These are phyloP conservation scores for Diaprepes abbreviatus DNA, from an alignment of 2,888 invertebrate genomes.

Conservation along the genomic window DNA sequence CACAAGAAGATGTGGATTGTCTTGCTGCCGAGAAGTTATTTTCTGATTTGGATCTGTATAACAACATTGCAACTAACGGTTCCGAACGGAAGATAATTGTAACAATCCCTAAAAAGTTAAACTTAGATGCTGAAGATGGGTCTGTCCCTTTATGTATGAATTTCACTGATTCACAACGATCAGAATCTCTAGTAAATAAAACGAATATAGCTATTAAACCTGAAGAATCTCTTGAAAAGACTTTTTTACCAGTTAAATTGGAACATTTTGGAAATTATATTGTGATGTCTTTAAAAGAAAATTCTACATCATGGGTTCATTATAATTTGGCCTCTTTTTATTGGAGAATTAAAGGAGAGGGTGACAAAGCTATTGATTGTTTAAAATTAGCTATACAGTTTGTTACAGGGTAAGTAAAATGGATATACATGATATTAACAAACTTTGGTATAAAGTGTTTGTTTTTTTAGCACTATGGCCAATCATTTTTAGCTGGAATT, in stretches of 20 bases:
- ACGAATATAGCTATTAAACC: slow-evolving; percentile 57
- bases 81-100: slow-evolving; percentile 69
- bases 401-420: slow-evolving; percentile 76
- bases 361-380: slow-evolving; percentile 85
- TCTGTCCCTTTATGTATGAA: slow-evolving; percentile 62
- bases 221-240: slow-evolving; percentile 69
- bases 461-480: background rate
- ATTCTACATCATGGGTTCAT: slow-evolving; percentile 83
- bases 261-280: slow-evolving; percentile 75
- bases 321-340: slow-evolving; percentile 84
- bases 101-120: slow-evolving; percentile 52
- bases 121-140: slow-evolving; percentile 57
- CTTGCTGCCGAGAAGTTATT: slow-evolving; percentile 74
- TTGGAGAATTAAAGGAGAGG: slow-evolving; percentile 83
- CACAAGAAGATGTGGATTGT: slow-evolving; percentile 76
- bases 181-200: slow-evolving; percentile 47
- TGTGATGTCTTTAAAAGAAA: slow-evolving; percentile 73
- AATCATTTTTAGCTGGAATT: too few species aligned
- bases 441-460: too few species aligned
- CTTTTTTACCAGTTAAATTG: slow-evolving; percentile 65
- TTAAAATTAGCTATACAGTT: slow-evolving; percentile 81
- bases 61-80: slow-evolving; percentile 73
- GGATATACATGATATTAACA: background rate
- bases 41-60: slow-evolving; percentile 78
- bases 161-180: slow-evolving; percentile 49